These are phyloP conservation scores for Drosophila burlai DNA, from an alignment of 1,140 invertebrate genomes.

Conservation along the genomic window DNA sequence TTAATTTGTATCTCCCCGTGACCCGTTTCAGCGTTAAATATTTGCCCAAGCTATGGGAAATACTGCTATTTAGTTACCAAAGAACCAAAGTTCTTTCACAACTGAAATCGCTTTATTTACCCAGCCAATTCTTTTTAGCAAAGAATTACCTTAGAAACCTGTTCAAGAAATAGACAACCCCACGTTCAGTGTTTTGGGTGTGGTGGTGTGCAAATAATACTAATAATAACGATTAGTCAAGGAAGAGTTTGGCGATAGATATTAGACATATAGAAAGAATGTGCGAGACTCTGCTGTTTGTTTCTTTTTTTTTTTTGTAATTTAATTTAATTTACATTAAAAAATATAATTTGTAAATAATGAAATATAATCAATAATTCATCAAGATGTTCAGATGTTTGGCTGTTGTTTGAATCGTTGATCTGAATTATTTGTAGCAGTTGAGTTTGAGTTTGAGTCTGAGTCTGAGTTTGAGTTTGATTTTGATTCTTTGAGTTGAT, in stretches of 20 bases:
- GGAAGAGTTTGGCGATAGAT: not conserved
- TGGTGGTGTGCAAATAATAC: not conserved
- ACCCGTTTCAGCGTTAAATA: not conserved
- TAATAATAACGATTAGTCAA: slow-evolving; percentile 2
- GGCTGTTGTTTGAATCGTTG: slow-evolving; percentile 67
- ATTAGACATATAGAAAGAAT: slow-evolving; percentile 27
- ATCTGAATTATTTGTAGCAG: slow-evolving; percentile 71
- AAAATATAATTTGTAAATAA: slow-evolving; percentile 82
- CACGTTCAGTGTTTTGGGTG: not conserved
- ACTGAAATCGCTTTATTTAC: not conserved
- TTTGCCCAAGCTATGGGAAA: too few relatives aligned
- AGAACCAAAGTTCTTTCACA: not conserved
- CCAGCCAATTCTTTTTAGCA: not conserved
- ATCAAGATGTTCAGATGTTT: slow-evolving; percentile 73
- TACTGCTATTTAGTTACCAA: too few relatives aligned
- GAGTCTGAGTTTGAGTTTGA: slow-evolving; percentile 26
- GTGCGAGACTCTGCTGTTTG: slow-evolving; percentile 33
- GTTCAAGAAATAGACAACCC: not conserved
- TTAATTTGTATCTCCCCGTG: not conserved
- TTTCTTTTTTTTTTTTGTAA: slow-evolving; percentile 69
- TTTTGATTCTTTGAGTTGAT: slow-evolving; percentile 52
- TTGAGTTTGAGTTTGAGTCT: slow-evolving; percentile 60
- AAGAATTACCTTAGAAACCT: not conserved
- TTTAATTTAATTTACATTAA: slow-evolving; percentile 82
- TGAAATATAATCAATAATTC: slow-evolving; percentile 78